Conservation (phyloP, 2,888 invertebrate genomes). For the Amphipoea lucens region DNA sequence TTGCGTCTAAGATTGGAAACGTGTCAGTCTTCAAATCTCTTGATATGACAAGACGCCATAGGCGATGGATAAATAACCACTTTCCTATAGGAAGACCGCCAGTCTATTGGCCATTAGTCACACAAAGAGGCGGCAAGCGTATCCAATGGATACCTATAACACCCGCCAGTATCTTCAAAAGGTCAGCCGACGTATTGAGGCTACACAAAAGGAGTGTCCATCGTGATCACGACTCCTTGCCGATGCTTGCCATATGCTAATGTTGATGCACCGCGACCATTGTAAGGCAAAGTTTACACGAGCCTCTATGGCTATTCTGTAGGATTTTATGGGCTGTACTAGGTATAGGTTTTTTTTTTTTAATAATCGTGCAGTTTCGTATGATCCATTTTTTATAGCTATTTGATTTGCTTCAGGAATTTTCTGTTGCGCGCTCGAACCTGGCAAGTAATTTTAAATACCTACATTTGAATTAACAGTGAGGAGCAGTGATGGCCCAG, state of each 20-base stretch:
- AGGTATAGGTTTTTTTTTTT: not conserved
- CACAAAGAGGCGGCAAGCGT: not conserved
- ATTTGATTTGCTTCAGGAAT: not conserved
- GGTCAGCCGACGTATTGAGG: slow-evolving; percentile 41
- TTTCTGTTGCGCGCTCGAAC: not conserved
- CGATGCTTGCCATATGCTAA: slow-evolving; percentile 47
- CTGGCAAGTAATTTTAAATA: not conserved
- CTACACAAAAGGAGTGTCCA: slow-evolving; percentile 44
- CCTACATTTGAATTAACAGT: not conserved
- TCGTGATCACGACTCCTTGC: slow-evolving; percentile 53
- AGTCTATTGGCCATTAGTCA: slow-evolving; percentile 2
- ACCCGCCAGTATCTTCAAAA: slow-evolving; percentile 26
- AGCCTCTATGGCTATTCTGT: not conserved
- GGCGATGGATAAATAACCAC: not conserved
- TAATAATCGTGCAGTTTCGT: too few species aligned
- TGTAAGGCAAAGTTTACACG: slow-evolving; percentile 15
- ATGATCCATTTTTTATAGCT: not conserved
- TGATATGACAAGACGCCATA: not conserved
- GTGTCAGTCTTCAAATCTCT: not conserved
- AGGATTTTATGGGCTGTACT: not conserved
- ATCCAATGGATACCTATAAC: not conserved
- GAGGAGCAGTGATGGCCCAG: too few species aligned
- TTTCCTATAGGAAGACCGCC: not conserved
- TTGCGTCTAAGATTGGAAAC: not conserved
- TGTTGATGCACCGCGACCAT: slow-evolving; percentile 2